Conservation (phyloP, 2,888 invertebrate species). For the Trachelus stipa region DNA sequence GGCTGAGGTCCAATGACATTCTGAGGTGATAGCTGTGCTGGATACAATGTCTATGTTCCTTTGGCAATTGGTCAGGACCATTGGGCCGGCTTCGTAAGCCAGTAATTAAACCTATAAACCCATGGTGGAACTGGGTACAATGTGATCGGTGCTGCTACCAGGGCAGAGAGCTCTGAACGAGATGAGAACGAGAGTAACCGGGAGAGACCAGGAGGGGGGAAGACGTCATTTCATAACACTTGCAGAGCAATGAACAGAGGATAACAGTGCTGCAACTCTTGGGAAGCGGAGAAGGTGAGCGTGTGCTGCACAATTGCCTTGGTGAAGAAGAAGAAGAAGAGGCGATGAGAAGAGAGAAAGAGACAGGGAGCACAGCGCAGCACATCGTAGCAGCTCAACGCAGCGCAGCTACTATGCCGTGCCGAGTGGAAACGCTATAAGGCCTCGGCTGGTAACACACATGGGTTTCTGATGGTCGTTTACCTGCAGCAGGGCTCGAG, state of each 20-base stretch:
- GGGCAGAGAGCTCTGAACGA: not conserved
- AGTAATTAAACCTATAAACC: conserved; percentile 40
- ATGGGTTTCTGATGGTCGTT: conserved; percentile 63
- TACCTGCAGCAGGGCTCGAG: conserved; percentile 61
- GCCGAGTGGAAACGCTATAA: conserved; percentile 36
- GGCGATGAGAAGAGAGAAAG: conserved; percentile 15
- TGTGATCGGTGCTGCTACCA: not conserved
- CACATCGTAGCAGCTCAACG: conserved; percentile 13
- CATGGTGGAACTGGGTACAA: conserved; percentile 10
- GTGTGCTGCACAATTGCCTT: not conserved
- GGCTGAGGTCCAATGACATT: not conserved
- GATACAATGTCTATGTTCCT: not conserved
- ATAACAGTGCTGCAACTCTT: not conserved
- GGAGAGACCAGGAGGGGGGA: conserved; percentile 18
- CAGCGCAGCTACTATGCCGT: conserved; percentile 13
- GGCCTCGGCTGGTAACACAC: conserved; percentile 49
- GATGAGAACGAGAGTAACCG: not conserved
- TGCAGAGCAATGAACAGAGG: conserved; percentile 30
- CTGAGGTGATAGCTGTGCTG: not conserved
- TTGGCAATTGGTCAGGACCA: conserved; percentile 16
- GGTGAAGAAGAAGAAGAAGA: not conserved
- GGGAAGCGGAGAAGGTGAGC: not conserved
- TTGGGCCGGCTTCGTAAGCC: not conserved
- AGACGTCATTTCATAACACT: conserved; percentile 43
- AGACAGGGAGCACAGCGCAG: conserved; percentile 12